phyloP scores from a whole-genome alignment of 2,797 vertebrate species.

The Premnoplex brunnescens region DNA sequence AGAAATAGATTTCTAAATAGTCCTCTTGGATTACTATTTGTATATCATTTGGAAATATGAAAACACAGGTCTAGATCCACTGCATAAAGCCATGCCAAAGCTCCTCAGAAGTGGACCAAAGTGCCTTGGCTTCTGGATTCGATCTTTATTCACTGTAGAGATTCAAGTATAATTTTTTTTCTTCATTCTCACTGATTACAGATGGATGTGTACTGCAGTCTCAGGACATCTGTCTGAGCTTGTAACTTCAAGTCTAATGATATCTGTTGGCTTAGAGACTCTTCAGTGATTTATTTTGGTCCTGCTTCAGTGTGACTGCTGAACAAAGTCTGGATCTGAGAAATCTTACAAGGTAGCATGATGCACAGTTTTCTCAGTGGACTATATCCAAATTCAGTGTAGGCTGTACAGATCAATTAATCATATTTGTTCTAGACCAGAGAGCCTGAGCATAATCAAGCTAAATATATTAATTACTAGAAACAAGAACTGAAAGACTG shows the following conservation, averaged over 20 bases:
- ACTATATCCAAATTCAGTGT: not conserved
- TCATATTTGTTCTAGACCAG: not conserved
- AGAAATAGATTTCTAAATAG: not conserved
- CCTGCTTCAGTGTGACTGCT: not conserved
- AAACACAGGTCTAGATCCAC: not conserved
- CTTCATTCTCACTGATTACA: not conserved
- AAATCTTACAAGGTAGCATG: not conserved
- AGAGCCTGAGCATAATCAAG: not conserved
- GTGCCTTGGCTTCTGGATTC: not conserved
- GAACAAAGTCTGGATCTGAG: not conserved
- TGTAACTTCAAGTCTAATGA: slow-evolving; percentile 19
- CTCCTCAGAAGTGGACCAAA: not conserved
- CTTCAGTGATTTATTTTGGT: slow-evolving; percentile 31
- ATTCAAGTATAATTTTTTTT: not conserved
- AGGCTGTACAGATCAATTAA: not conserved
- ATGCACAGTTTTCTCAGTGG: not conserved
- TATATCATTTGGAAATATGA: not conserved
- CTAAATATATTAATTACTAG: not conserved
- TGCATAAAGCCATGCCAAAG: not conserved
- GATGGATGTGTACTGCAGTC: not conserved
- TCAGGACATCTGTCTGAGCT: slow-evolving; percentile 29
- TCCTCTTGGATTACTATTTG: not conserved
- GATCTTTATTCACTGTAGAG: not conserved
- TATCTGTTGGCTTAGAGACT: slow-evolving; percentile 8
- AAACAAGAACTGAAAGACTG: not conserved